Evolutionary conservation across 2,888 invertebrate genomes (phyloP).

Genomic region (Apocheima hispidaria): DNA sequence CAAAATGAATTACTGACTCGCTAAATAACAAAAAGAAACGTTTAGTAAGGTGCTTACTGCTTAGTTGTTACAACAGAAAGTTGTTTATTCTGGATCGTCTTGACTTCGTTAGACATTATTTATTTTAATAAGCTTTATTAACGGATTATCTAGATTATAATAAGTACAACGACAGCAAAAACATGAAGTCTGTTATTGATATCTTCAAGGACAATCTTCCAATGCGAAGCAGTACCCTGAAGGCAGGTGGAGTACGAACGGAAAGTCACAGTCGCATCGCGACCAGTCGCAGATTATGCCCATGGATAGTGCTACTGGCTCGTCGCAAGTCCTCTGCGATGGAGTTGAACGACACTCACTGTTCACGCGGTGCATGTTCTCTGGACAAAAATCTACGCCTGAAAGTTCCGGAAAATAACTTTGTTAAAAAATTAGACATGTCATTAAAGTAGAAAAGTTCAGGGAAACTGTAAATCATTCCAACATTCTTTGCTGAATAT

Average conservation of each 20-base stretch:
- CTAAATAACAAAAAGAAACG: too few relatives aligned
- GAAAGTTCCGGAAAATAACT: slow-evolving; percentile 33
- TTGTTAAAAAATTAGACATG: too few relatives aligned
- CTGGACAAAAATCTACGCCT: slow-evolving; percentile 74
- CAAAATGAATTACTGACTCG: neutral
- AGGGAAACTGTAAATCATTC: too few relatives aligned
- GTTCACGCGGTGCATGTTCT: slow-evolving; percentile 73
- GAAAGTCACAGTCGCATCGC: slow-evolving; percentile 79
- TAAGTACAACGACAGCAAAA: neutral
- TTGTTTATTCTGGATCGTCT: neutral
- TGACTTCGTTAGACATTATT: neutral
- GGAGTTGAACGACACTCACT: slow-evolving; percentile 76
- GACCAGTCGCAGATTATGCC: slow-evolving; percentile 77
- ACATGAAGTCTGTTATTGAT: neutral
- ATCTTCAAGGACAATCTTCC: slow-evolving; percentile 72
- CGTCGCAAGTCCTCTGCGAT: slow-evolving; percentile 77
- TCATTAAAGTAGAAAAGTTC: too few relatives aligned
- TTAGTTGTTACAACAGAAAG: too few relatives aligned
- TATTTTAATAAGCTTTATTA: neutral
- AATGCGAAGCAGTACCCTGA: slow-evolving; percentile 77
- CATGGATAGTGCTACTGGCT: slow-evolving; percentile 73
- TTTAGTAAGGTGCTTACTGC: too few relatives aligned
- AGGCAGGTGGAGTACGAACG: slow-evolving; percentile 70
- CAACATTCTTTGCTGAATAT: too few relatives aligned
- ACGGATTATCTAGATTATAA: neutral